phyloP scores from a whole-genome alignment of 2,888 invertebrate genomes.

The Stramonita haemastoma region DNA sequence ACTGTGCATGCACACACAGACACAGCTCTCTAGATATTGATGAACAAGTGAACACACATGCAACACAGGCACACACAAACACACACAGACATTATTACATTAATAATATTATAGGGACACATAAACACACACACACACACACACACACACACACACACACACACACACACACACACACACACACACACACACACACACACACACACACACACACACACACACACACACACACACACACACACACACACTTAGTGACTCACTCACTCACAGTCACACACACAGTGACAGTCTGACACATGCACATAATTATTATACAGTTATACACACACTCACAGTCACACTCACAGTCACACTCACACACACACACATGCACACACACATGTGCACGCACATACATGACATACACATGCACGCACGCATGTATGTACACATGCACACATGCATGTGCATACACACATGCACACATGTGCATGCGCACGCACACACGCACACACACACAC shows the following conservation, averaged over 20 bases:
- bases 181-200: conserved; percentile 9
- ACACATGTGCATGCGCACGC: not conserved
- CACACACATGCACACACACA: not conserved
- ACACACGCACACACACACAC: too few relatives aligned
- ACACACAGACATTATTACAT: too few relatives aligned
- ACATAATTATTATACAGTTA: too few relatives aligned
- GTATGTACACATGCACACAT: not conserved
- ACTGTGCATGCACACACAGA: not conserved
- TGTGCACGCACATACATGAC: not conserved
- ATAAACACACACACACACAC: too few relatives aligned
- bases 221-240: not conserved
- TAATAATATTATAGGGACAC: too few relatives aligned
- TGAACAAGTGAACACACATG: not conserved
- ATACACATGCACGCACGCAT: not conserved
- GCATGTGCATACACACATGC: not conserved
- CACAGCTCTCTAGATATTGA: not conserved
- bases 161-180: conserved; percentile 1
- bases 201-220: not conserved
- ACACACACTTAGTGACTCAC: too few relatives aligned
- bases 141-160: too few relatives aligned
- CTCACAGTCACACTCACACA: too few relatives aligned
- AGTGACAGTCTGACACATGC: too few relatives aligned
- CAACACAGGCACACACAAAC: not conserved
- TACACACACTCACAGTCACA: too few relatives aligned
- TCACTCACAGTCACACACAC: too few relatives aligned